Base-by-base conservation (phyloP, 2,797 vertebrate species). In the Zalophus californianus region DNA sequence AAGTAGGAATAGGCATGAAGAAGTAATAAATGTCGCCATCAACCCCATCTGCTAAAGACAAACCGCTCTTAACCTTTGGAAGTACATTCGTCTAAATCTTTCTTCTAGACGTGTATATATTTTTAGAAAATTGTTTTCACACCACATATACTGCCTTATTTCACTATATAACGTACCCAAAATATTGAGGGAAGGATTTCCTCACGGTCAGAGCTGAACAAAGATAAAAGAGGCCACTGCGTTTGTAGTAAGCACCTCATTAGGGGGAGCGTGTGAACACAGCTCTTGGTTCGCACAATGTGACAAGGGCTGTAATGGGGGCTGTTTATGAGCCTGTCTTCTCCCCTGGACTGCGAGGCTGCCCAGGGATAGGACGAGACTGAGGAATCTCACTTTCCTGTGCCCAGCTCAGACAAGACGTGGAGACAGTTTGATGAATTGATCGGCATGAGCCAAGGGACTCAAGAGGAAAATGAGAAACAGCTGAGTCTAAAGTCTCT, bases 381-480 rank as follows among this genome's bases (percentile, higher is more conserved):
- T 27, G 94, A 88, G 7, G 41, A 73, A 88, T 88, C 70, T 79
- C 27, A 14, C 50, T 88, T 41, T 75, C 35, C 54, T 27, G 38
- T 32, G 50, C 85, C 48, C 66, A 54, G 23, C 32, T 75, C 64
- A 14, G 72, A 73, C 54, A 62, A 75, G 29, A 90, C n/a, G 27
- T 89, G 66, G 89, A 92, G 89, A 86, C 86, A 86, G 60, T 82
- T 62, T 92, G 92, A 94, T 77, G 35, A 75, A 86, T 68, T 29
- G 58, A 68, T 62, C 16, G 11, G 48, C 66, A 3, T 21, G n/a
- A 86, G 73, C 73, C 68, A 29, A 66, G 62, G 70, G 56, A 41
- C 89, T 60, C 58, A 0, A 29, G 35, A 77, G 88, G 73, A 75
- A 92, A 94, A 77, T 86, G 73, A 80, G 72, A 70, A 89, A 20